Evolutionary conservation across 2,797 vertebrate genomes (phyloP), one percentile per base, ranked within the genome.

Genomic region (Chaunax sp.): DNA sequence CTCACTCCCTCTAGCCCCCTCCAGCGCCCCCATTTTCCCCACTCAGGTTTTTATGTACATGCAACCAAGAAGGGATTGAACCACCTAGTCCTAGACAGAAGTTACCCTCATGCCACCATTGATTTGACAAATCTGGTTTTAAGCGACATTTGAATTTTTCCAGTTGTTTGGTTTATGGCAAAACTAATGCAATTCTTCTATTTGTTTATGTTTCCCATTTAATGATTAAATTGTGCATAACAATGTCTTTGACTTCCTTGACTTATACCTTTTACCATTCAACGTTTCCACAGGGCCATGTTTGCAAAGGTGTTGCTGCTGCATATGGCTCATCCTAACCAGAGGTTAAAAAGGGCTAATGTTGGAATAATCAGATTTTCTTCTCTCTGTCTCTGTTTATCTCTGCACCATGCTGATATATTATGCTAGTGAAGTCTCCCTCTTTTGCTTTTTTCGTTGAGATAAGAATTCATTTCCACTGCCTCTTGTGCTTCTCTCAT

Each of bases 381-480:
- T 16, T 81, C 50, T 22, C 59, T 71, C 60, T 66, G 47, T 80
- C 62, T 83, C 67, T 84, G 78, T 88, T 77, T 82, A 86, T 80
- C 78, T 53, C 78, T 60, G 67, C 38, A 45, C 78, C 78, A 63
- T 69, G 78, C 78, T 86, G 81, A 89, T 88, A 83, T 87, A 91
- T 89, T 83, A 73, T 82, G 82, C 86, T 85, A 87, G 91, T 92
- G 92, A 89, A 83, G 77, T 80, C 74, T 88, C 72, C 84, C 58
- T 86, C 72, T 75, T 81, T 87, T 76, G 64, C 78, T 85, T 72
- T 75, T 82, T 86, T 78, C 65, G 72, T 74, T 64, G 78, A 83
- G 87, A 91, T 89, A 90, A 88, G 84, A 89, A 83, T 92, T 91
- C 71, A 89, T 91, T 92, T 90, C 82, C 87, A 86, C 80, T 78